These are phyloP conservation scores for Hydrophis major DNA, from an alignment of 2,797 vertebrate genomes.

Conservation along the genomic window DNA sequence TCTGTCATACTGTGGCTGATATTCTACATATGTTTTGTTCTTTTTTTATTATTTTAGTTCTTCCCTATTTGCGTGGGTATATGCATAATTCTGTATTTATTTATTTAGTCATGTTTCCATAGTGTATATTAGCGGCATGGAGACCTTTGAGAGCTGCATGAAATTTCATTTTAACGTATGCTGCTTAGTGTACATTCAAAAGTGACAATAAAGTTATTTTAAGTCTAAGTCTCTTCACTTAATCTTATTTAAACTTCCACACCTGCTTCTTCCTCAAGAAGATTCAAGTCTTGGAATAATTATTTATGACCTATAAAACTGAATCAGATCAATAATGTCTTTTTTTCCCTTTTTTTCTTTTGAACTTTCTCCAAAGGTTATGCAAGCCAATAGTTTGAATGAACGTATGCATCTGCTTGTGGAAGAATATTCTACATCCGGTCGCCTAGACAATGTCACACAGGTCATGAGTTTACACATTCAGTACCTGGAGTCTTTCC, in stretches of 20 bases:
- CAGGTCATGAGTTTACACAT: slow-evolving; percentile 82
- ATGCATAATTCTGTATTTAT: too few species aligned
- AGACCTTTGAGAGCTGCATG: too few species aligned
- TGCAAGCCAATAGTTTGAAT: slow-evolving; percentile 75
- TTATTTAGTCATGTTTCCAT: too few species aligned
- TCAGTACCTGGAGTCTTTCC: slow-evolving; percentile 82
- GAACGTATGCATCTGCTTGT: slow-evolving; percentile 78
- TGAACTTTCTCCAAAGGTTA: slow-evolving; percentile 65
- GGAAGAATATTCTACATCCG: slow-evolving; percentile 80
- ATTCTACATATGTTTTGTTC: background rate
- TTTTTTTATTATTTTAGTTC: background rate
- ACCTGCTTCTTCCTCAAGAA: background rate
- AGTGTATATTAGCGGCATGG: too few species aligned
- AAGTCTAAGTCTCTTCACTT: background rate
- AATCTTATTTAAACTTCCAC: background rate
- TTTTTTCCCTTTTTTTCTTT: background rate
- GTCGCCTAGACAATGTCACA: slow-evolving; percentile 79
- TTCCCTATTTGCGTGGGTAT: too few species aligned
- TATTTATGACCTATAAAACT: background rate
- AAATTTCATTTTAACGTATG: too few species aligned
- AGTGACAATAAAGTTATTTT: too few species aligned
- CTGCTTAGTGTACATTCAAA: too few species aligned
- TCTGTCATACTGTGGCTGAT: background rate
- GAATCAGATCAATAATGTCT: slow-evolving; percentile 4
- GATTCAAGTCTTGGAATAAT: background rate